These are phyloP conservation scores for Pseudorectes ferrugineus DNA, from an alignment of 2,113 vertebrate species.

Conservation along the genomic window DNA sequence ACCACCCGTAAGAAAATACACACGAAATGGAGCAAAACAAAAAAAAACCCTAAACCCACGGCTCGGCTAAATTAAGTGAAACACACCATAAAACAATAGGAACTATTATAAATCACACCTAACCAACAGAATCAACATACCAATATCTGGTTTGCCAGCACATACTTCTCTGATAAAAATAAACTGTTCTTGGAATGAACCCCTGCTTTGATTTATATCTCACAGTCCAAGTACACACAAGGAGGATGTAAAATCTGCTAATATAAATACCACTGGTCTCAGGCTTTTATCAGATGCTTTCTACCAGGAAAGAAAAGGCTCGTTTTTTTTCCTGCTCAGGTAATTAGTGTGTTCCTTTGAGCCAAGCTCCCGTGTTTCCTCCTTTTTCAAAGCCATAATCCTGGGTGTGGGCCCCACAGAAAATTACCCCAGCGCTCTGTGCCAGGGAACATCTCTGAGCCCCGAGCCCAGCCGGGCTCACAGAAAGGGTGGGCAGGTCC, in stretches of 20 bases:
- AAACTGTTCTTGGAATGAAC: constrained; percentile 60
- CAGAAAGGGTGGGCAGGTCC: not conserved
- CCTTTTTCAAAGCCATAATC: constrained; percentile 1
- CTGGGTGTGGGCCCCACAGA: constrained; percentile 13
- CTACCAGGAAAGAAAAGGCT: constrained; percentile 25
- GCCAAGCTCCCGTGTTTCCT: not conserved
- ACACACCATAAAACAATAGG: not conserved
- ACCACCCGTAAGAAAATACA: not conserved
- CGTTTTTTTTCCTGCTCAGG: not conserved
- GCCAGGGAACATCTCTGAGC: not conserved
- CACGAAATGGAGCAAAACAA: not conserved
- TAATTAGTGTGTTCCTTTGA: constrained; percentile 14
- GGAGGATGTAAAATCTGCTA: constrained; percentile 51
- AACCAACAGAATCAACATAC: constrained; percentile 9
- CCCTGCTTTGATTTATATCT: constrained; percentile 49
- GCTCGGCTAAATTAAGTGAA: not conserved
- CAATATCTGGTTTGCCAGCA: constrained; percentile 17
- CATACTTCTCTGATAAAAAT: constrained; percentile 55
- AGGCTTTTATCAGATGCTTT: constrained; percentile 43
- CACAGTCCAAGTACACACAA: not conserved
- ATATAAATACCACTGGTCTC: constrained; percentile 42
- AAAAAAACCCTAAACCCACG: not conserved
- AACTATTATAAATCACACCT: constrained; percentile 5
- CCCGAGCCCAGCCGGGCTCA: not conserved
- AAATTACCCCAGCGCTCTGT: not conserved